phyloP scores from a whole-genome alignment of 2,113 vertebrate species.

The Hiodon tergisus region DNA sequence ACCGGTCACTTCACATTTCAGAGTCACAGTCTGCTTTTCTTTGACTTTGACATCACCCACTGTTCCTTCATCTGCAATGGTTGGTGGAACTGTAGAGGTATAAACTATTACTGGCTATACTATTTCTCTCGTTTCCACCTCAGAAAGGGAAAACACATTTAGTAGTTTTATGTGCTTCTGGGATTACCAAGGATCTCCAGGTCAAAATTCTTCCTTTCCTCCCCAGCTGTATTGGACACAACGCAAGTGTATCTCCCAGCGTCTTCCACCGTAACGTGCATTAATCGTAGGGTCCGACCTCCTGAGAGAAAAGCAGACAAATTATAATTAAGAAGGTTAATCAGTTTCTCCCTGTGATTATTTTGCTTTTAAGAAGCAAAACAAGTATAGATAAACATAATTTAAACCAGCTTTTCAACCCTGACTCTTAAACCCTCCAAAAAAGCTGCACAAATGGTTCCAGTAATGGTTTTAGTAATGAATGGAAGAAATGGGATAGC shows the following conservation, averaged over 20 bases:
- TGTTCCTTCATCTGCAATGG: conserved; percentile 67
- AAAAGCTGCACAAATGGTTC: conserved; percentile 22
- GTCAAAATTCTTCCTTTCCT: conserved; percentile 76
- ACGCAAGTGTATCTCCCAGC: conserved; percentile 81
- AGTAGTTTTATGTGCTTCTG: background rate
- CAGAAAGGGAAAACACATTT: background rate
- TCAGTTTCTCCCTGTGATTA: background rate
- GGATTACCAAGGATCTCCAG: conserved; percentile 77
- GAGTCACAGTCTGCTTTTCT: conserved; percentile 72
- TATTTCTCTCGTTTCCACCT: background rate
- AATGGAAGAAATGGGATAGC: conserved; percentile 8
- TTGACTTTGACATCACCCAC: conserved; percentile 82
- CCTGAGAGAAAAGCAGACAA: conserved; percentile 54
- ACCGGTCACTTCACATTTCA: conserved; percentile 87
- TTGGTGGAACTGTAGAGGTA: conserved; percentile 73
- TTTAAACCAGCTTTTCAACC: background rate
- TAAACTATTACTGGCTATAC: conserved; percentile 5
- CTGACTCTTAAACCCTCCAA: background rate
- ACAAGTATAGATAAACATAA: background rate
- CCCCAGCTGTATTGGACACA: conserved; percentile 79
- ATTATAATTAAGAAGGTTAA: background rate
- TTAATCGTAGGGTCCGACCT: conserved; percentile 74
- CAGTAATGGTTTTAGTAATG: conserved; percentile 1
- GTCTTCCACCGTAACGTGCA: conserved; percentile 64
- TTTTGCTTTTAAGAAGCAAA: background rate